Evolutionary conservation across 2,797 vertebrate genomes (phyloP), one percentile per base, ranked within the genome.

Genomic region (Sardinella longiceps): DNA sequence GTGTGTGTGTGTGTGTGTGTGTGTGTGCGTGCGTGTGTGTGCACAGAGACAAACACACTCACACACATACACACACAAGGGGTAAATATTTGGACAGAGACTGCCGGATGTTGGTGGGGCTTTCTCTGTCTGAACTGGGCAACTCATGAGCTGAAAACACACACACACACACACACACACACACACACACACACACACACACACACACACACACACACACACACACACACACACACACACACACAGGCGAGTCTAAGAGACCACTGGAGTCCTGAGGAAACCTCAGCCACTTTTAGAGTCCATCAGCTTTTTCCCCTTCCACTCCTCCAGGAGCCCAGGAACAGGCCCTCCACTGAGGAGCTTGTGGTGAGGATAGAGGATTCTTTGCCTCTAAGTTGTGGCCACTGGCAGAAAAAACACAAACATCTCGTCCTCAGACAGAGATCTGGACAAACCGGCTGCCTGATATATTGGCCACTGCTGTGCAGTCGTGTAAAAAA

Each of bases 1-100:
- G 82, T 58, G 80, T 33, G 50, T 46, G 48, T 43, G 51, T 58
- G 14, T 39, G 63, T 58, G 14, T 45, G 82, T 58, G 80, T 33
- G 50, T 46, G 48, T 43, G 51, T 58, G 80, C 48, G 50, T 46
- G 48, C 51, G 51, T 58, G 14, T 39, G 63, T 58, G 14, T 45
- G 82, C 85, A 84, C 84, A 88, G 81, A 86, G 84, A 88, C 85
- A 89, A 84, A 85, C 53, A 82, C 84, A 86, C 82, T 80, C 46
- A 82, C 82, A 83, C 84, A 70, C 77, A 84, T 81, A 25, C 82
- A 80, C 37, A 86, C 87, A 83, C 39, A 10, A 12, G 88, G 84
- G 90, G 92, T 90, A 94, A 94, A 94, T 94, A 94, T 95, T 95
- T 94, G 93, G 92, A 92, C 90, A 94, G 89, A 90, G 91, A 93